Base-by-base conservation (phyloP, 2,888 invertebrate genomes). In the Prosapia bicincta region DNA sequence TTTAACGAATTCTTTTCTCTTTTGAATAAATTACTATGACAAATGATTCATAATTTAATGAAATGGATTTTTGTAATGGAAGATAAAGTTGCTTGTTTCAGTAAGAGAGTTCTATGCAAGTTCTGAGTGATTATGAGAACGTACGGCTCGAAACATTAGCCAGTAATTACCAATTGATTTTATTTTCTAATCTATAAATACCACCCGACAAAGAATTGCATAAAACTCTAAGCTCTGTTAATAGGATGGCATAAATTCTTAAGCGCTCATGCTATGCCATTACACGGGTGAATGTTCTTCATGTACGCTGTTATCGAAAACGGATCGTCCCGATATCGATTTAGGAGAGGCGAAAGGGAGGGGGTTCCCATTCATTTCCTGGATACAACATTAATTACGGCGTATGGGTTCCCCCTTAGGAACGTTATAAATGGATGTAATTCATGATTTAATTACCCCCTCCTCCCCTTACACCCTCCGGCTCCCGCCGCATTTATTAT, bases 341-440 rank as follows among this genome's bases (percentile, higher is more conserved):
- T 54, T n/a, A 20, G 54, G 5, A 54, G 54, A 38, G 38, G n/a
- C n/a, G n/a, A n/a, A 13, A 3, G 20, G 54, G 20, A 20, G 20
- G 54, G 3, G 54, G 1, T 10, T 54, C 54, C 5, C 54, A 54
- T 54, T 54, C 54, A 54, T 54, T 54, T 54, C 54, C 54, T 54
- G 54, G 54, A 54, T 54, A 54, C 54, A 54, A n/a, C 54, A 54
- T 54, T 54, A 54, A 54, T 54, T 54, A 54, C 54, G 54, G 20
- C 20, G 54, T 54, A 54, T 54, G 20, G 20, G 54, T 10, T 54
- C 25, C 67, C 73, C n/a, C 43, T 25, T 43, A 69, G 73, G 68
- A 67, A 69, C 73, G 67, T 73, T 73, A 73, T 73, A 68, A 73
- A 73, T 73, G 73, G 73, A 68, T 68, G 73, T 73, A 73, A 73